These are phyloP conservation scores for Centropus bengalensis DNA, from an alignment of 2,113 vertebrate genomes.

Conservation along the genomic window DNA sequence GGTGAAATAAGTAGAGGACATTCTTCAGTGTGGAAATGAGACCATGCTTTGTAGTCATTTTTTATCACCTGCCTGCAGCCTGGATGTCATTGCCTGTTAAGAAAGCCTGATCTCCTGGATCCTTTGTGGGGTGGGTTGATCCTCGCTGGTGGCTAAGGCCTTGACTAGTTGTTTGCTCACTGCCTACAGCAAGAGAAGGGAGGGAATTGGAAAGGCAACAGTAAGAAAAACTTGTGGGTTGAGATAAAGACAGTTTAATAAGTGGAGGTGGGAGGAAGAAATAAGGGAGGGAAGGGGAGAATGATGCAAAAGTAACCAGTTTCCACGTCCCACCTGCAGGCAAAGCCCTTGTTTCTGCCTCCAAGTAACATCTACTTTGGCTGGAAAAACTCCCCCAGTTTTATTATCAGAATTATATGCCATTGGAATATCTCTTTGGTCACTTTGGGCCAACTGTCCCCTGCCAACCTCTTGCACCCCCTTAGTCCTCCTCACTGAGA, in stretches of 20 bases:
- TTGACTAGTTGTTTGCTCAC: neutral
- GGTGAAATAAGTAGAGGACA: neutral
- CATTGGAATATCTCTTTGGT: neutral
- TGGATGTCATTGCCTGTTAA: neutral
- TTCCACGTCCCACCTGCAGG: neutral
- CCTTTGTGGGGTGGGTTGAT: neutral
- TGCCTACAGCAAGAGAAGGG: fast-evolving
- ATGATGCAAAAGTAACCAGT: neutral
- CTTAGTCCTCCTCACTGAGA: fast-evolving
- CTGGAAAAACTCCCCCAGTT: neutral
- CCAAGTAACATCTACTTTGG: neutral
- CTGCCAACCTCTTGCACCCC: neutral
- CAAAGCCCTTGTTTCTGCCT: neutral
- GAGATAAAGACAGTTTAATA: neutral
- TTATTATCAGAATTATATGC: neutral
- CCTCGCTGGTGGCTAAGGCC: neutral
- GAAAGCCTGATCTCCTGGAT: neutral
- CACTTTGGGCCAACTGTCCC: neutral
- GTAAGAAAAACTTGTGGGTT: neutral
- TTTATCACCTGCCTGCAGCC: neutral
- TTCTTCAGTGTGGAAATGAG: neutral
- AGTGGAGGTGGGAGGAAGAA: neutral
- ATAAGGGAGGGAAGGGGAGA: no score
- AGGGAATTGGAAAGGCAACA: neutral
- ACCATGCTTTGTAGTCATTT: neutral